phyloP scores from a whole-genome alignment of 2,797 vertebrate species.

The Tachyglossus aculeatus region DNA sequence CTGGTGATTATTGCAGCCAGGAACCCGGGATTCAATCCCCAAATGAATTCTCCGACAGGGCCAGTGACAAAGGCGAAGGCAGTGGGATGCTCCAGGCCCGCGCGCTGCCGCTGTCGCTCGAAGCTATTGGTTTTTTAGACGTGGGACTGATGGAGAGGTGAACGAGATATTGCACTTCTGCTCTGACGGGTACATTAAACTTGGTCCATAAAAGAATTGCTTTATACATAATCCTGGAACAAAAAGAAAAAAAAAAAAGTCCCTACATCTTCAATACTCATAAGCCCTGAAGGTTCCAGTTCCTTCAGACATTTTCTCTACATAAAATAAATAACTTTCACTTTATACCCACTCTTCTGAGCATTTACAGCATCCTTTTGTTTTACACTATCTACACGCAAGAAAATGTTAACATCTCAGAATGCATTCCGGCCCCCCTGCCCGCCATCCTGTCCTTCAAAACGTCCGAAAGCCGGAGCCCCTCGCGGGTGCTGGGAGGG shows the following conservation, averaged over 20 bases:
- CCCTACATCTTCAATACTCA: slow-evolving; percentile 77
- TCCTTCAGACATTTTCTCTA: slow-evolving; percentile 75
- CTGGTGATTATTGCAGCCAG: slow-evolving; percentile 70
- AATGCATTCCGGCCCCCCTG: not conserved
- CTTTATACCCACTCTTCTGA: slow-evolving; percentile 77
- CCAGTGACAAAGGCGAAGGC: slow-evolving; percentile 41
- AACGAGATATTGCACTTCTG: slow-evolving; percentile 83
- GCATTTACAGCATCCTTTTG: slow-evolving; percentile 75
- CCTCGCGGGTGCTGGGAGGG: slow-evolving; percentile 12
- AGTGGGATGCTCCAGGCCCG: no score
- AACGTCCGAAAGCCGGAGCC: no score
- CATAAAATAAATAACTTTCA: slow-evolving; percentile 89
- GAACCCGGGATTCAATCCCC: slow-evolving; percentile 53
- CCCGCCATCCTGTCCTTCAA: no score
- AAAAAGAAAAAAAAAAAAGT: slow-evolving; percentile 76
- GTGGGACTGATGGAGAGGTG: slow-evolving; percentile 63
- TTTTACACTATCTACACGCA: slow-evolving; percentile 86
- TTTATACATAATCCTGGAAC: slow-evolving; percentile 77
- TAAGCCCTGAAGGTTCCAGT: slow-evolving; percentile 82
- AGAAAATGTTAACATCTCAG: slow-evolving; percentile 55
- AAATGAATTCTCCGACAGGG: slow-evolving; percentile 47
- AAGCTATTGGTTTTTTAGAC: slow-evolving; percentile 46
- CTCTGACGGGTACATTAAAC: slow-evolving; percentile 76
- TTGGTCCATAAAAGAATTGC: slow-evolving; percentile 83
- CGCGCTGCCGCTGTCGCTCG: no score